These are phyloP conservation scores for Cataglyphis livida DNA, from an alignment of 2,888 invertebrate genomes.

Conservation along the genomic window DNA sequence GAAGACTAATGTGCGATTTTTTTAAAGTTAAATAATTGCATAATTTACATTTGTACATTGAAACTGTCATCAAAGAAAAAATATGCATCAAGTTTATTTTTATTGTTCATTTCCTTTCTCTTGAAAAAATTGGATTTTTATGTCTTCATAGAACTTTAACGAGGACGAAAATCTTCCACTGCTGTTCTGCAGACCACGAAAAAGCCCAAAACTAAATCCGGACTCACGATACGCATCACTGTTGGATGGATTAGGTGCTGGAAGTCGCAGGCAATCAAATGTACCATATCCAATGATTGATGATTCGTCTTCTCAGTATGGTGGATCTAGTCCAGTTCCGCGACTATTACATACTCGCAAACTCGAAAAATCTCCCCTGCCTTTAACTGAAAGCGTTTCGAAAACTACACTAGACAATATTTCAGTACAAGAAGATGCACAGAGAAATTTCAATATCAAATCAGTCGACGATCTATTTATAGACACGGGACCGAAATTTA, in stretches of 20 bases:
- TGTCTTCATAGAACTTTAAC: slow-evolving; percentile 78
- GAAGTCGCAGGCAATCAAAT: slow-evolving; percentile 89
- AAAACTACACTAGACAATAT: slow-evolving; percentile 86
- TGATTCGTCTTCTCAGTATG: slow-evolving; percentile 84
- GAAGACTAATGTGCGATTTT: not conserved
- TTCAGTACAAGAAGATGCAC: slow-evolving; percentile 77
- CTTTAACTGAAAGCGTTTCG: slow-evolving; percentile 86
- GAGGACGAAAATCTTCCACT: slow-evolving; percentile 87
- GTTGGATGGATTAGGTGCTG: slow-evolving; percentile 88
- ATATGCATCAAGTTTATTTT: not conserved
- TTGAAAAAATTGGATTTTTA: not conserved
- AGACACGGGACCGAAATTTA: slow-evolving; percentile 75
- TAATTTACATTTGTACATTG: not conserved
- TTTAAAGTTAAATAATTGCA: no score
- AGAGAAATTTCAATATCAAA: slow-evolving; percentile 79
- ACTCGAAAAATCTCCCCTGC: slow-evolving; percentile 86
- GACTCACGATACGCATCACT: slow-evolving; percentile 92
- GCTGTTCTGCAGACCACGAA: slow-evolving; percentile 93
- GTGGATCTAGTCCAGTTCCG: slow-evolving; percentile 87
- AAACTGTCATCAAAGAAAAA: not conserved
- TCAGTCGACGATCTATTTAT: slow-evolving; percentile 82
- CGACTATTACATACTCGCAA: slow-evolving; percentile 80
- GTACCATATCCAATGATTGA: slow-evolving; percentile 86
- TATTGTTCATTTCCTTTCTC: not conserved
- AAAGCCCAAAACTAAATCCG: slow-evolving; percentile 92